A percentile compares a stretch with the other conserved stretches of the same genome.
phyloP scores from a whole-genome alignment of 2,113 vertebrate species.

The Falco punctatus region DNA sequence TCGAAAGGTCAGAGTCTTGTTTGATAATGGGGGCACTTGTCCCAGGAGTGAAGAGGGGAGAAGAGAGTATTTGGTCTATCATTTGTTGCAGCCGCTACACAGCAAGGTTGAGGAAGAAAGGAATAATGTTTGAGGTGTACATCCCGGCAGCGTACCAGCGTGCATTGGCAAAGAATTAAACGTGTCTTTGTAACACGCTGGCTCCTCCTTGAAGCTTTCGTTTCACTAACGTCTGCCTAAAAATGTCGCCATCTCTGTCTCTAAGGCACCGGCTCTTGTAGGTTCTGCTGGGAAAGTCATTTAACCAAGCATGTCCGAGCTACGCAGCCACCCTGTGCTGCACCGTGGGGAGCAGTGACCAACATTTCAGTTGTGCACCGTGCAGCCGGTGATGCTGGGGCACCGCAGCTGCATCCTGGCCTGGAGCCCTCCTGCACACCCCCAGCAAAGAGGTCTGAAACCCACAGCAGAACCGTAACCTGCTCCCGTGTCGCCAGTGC shows the following conservation, averaged over 20 bases:
- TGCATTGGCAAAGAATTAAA: neutral
- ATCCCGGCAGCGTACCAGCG: neutral
- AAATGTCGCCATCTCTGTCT: neutral
- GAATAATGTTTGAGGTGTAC: neutral
- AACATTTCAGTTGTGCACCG: accelerated
- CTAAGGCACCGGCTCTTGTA: neutral
- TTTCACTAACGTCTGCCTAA: neutral
- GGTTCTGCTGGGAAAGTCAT: neutral
- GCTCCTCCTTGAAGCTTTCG: neutral
- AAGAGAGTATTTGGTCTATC: neutral
- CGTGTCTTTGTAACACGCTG: neutral
- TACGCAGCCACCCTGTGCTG: accelerated
- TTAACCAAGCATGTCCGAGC: neutral
- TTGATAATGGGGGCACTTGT: slow-evolving; percentile 35
- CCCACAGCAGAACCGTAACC: accelerated
- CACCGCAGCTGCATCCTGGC: accelerated
- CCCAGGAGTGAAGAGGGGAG: slow-evolving; percentile 14
- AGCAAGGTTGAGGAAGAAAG: neutral
- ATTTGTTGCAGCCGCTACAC: slow-evolving; percentile 24
- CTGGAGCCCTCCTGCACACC: accelerated
- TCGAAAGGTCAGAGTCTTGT: slow-evolving; percentile 33
- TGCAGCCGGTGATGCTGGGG: accelerated
- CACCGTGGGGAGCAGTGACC: neutral
- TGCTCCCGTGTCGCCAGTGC: accelerated
- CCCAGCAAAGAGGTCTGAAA: neutral